phyloP scores from a whole-genome alignment of 2,888 invertebrate genomes.

The Hyposoter didymator region DNA sequence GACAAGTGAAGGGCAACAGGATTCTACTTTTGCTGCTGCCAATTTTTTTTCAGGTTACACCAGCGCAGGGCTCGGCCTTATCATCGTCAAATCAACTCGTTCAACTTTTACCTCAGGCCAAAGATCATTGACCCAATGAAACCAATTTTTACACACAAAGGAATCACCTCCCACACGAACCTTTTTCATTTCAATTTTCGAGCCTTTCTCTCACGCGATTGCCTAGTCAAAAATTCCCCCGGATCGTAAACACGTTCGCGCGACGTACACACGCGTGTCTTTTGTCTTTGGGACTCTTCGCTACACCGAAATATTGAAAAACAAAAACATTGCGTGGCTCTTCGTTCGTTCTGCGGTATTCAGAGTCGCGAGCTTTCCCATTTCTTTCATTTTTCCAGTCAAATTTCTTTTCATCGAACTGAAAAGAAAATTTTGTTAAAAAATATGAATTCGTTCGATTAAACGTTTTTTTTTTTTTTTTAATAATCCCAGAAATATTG shows the following conservation, averaged over 20 bases:
- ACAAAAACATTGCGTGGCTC: background rate
- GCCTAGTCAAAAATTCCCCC: background rate
- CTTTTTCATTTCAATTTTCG: background rate
- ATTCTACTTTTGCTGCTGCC: conserved; percentile 60
- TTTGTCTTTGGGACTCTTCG: background rate
- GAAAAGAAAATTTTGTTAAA: too few species aligned
- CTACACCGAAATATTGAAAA: background rate
- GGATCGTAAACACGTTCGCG: background rate
- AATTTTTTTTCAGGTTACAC: conserved; percentile 44
- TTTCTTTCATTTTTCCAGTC: background rate
- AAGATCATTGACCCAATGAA: background rate
- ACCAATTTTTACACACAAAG: background rate
- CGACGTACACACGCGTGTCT: background rate
- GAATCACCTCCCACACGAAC: background rate
- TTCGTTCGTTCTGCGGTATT: background rate
- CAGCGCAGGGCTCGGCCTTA: conserved; percentile 58
- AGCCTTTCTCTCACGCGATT: background rate
- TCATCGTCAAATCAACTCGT: conserved; percentile 29
- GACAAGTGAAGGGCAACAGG: conserved; percentile 61
- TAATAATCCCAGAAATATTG: too few species aligned
- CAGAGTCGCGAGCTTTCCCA: background rate
- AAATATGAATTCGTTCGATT: too few species aligned
- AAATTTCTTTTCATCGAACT: background rate
- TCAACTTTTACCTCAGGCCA: too few species aligned
- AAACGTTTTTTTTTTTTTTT: too few species aligned